Evolutionary conservation across 2,888 invertebrate species (phyloP), one percentile per base, ranked within the genome.

Genomic region (Catocala nupta): DNA sequence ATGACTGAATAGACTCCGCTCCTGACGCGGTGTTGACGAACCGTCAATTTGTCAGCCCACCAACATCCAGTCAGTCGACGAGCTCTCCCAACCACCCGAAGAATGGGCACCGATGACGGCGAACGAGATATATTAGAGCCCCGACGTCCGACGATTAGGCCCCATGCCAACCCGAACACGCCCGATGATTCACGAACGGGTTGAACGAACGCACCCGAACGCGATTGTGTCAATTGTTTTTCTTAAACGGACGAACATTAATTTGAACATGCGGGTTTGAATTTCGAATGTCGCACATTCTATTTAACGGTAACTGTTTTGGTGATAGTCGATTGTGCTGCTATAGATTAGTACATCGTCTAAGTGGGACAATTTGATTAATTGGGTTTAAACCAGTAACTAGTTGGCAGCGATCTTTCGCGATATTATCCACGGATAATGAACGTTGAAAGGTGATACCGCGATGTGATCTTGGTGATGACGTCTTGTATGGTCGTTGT

Each of bases 51-150:
- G 93, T 93, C 93, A 90, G 85, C 67, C 81, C 77, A 82, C 87
- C 86, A 86, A 89, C 91, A 90, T 90, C 91, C 90, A 86, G 90
- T 89, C 91, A 90, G 90, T 90, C 90, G 88, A 84, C 88, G 83
- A 81, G 84, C 84, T 83, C 82, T 86, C 82, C 84, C 87, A 86
- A 87, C 88, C 89, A 88, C 86, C 88, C 86, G 87, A 89, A 87
- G 93, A 93, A 93, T 92, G 93, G 88, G 79, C 81, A 81, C 80
- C 90, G 93, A 88, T 92, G 93, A 93, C 93, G 90, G 89, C 87
- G 76, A 81, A 76, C 80, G 89, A 90, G 91, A 93, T 91, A 89
- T 90, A 92, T 91, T 87, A 87, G 86, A 82, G 83, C 82, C 84
- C 77, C 89, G 89, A 89, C 88, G 83, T 85, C 82, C 87, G 87